These are phyloP conservation scores for Platyrinchus mystaceus DNA, from an alignment of 2,797 vertebrate species.

Conservation along the genomic window DNA sequence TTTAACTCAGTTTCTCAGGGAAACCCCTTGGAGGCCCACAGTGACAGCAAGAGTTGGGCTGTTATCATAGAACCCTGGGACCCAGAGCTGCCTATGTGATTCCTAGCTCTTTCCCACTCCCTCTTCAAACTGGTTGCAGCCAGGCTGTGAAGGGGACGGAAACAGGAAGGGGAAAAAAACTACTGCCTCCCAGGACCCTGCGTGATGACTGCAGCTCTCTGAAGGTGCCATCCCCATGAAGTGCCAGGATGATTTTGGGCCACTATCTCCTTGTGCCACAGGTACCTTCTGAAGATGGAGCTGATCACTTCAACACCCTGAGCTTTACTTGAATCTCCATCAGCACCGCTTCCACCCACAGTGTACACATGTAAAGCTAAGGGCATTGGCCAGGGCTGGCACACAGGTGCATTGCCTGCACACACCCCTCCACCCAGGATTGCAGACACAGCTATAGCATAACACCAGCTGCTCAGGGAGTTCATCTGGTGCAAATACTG, in stretches of 20 bases:
- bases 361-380: neutral
- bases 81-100: neutral
- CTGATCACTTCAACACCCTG: neutral
- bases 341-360: neutral
- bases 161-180: accelerated
- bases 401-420: neutral
- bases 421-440: accelerated
- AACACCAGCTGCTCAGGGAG: neutral
- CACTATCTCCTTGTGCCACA: neutral
- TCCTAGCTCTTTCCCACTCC: neutral
- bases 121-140: neutral
- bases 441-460: neutral
- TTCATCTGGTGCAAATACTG: neutral
- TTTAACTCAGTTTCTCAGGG: neutral
- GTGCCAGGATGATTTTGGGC: neutral
- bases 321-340: neutral
- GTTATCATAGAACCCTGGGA: neutral
- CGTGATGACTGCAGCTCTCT: neutral
- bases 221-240: neutral
- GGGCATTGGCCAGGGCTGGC: neutral
- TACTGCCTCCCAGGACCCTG: neutral
- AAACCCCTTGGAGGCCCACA: neutral
- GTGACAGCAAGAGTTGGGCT: neutral
- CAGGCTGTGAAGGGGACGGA: neutral
- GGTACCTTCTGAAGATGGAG: neutral